These are phyloP conservation scores for Euleptes europaea DNA, from an alignment of 2,113 vertebrate species.

Conservation along the genomic window DNA sequence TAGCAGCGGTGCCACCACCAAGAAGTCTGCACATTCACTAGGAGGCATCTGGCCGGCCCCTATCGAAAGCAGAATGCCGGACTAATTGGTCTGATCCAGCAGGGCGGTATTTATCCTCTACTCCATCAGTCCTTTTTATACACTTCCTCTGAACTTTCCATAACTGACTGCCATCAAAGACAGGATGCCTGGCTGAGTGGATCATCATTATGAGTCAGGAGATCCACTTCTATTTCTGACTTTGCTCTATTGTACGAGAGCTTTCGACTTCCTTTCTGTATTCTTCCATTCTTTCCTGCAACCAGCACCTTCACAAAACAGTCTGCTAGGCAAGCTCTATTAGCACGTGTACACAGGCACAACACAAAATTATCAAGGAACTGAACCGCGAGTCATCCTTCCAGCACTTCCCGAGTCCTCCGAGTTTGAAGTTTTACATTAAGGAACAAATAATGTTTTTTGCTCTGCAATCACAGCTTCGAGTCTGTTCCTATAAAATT, in stretches of 20 bases:
- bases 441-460: background rate
- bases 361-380: background rate
- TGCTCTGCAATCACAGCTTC: background rate
- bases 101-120: background rate
- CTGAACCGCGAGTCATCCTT: background rate
- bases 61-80: background rate
- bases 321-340: background rate
- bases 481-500: background rate
- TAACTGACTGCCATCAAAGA: constrained; percentile 10
- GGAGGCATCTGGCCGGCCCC: background rate
- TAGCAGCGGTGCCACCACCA: no score
- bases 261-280: background rate
- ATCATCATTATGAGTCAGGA: constrained; percentile 13
- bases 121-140: background rate
- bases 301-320: background rate
- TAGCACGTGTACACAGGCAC: background rate
- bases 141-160: constrained; percentile 8
- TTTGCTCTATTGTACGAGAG: background rate
- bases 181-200: constrained; percentile 2
- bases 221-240: constrained; percentile 12
- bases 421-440: background rate
- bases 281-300: background rate
- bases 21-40: no score
- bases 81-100: background rate
- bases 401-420: background rate